These are phyloP conservation scores for Poeciliopsis paucimaculata DNA, from an alignment of 2,797 vertebrate genomes.

Conservation along the genomic window DNA sequence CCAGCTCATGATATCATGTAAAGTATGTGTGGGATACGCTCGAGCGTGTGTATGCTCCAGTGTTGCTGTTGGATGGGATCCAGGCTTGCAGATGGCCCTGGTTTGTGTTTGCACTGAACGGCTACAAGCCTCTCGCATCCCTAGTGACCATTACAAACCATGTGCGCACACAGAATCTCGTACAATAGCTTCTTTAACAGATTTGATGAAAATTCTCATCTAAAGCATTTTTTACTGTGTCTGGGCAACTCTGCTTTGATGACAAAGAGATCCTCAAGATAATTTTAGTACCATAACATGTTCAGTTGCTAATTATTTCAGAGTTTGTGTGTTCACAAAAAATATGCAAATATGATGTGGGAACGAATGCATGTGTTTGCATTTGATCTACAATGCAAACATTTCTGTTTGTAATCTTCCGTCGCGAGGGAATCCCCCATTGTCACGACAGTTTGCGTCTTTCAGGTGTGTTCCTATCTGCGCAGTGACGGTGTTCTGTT, in stretches of 20 bases:
- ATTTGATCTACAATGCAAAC: constrained; percentile 13
- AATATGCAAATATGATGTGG: not conserved
- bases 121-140: constrained; percentile 71
- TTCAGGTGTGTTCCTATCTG: constrained; percentile 35
- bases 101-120: constrained; percentile 77
- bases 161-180: constrained; percentile 10
- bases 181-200: constrained; percentile 31
- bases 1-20: constrained; percentile 68
- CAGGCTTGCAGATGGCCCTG: constrained; percentile 79
- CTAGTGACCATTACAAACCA: constrained; percentile 69
- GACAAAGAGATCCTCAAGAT: not conserved
- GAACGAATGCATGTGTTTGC: too few relatives aligned
- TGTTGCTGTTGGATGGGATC: constrained; percentile 77
- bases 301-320: constrained; percentile 5
- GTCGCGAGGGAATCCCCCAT: constrained; percentile 9
- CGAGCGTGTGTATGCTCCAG: constrained; percentile 37
- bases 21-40: constrained; percentile 32
- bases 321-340: not conserved
- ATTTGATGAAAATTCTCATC: constrained; percentile 7
- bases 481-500: constrained; percentile 27
- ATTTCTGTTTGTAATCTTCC: not conserved
- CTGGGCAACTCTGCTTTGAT: not conserved
- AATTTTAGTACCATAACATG: not conserved
- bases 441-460: constrained; percentile 28
- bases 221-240: not conserved